phyloP scores from a whole-genome alignment of 2,888 invertebrate species.

The Synanthedon myopaeformis region DNA sequence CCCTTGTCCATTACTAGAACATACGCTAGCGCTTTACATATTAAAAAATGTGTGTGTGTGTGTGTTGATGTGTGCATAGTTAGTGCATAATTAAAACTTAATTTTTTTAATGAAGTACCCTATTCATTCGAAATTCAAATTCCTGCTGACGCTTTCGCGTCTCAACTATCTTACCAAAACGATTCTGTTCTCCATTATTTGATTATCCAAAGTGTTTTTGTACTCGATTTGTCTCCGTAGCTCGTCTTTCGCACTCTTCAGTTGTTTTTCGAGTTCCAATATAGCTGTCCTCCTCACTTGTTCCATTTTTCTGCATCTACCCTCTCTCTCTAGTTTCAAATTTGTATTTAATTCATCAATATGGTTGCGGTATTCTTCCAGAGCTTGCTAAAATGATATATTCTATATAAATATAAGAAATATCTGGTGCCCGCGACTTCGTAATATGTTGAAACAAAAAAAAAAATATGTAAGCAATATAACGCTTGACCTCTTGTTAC shows the following conservation, averaged over 20 bases:
- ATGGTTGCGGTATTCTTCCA: constrained; percentile 39
- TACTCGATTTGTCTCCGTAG: constrained; percentile 41
- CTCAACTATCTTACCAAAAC: constrained; percentile 26
- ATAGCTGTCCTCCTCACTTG: constrained; percentile 36
- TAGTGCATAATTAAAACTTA: too few species aligned
- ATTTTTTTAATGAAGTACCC: too few species aligned
- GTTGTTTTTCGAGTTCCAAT: constrained; percentile 29
- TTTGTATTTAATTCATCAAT: constrained; percentile 28
- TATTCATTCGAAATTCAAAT: too few species aligned
- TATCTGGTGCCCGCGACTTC: too few species aligned
- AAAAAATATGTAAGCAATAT: too few species aligned
- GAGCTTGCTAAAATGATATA: constrained; percentile 29
- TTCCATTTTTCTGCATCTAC: constrained; percentile 32
- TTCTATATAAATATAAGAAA: neutral
- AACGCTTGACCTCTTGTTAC: too few species aligned
- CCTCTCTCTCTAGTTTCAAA: constrained; percentile 23
- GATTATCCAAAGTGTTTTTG: constrained; percentile 32
- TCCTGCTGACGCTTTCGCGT: neutral
- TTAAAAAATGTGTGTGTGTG: too few species aligned
- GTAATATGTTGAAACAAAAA: too few species aligned
- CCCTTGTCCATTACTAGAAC: too few species aligned
- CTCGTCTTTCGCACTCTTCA: constrained; percentile 39
- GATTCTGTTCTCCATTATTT: constrained; percentile 42
- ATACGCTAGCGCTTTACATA: too few species aligned
- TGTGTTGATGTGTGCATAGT: too few species aligned